Conservation (phyloP, 92 coral and sea anemone genomes). For the Ricordea florida region DNA sequence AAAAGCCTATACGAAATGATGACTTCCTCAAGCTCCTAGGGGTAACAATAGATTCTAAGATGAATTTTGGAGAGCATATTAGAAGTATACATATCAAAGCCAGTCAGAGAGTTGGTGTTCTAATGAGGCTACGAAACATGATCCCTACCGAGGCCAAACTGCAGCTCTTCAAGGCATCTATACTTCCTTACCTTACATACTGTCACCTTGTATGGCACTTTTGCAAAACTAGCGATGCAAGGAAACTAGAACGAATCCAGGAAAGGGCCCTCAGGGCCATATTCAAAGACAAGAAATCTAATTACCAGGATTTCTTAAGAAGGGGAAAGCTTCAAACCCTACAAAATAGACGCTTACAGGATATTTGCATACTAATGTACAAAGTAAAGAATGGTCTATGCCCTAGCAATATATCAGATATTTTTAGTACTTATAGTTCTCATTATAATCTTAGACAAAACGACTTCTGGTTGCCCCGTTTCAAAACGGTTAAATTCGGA, state of each 20-base stretch:
- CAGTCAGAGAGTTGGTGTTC: constrained; percentile 22
- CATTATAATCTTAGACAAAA: too few species aligned
- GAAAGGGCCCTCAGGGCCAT: not conserved
- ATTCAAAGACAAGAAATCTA: not conserved
- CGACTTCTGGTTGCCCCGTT: too few species aligned
- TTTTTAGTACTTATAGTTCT: too few species aligned
- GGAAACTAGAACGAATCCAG: not conserved
- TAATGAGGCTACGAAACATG: constrained; percentile 6
- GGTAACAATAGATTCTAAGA: not conserved
- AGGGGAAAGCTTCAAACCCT: not conserved
- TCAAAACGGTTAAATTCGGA: too few species aligned
- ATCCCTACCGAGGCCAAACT: constrained; percentile 2
- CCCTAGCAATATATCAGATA: too few species aligned
- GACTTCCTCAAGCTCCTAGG: too few species aligned
- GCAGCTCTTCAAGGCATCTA: constrained; percentile 3
- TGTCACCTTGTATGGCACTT: constrained; percentile 2
- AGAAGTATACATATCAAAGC: not conserved
- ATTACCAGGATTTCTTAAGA: not conserved
- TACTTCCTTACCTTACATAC: constrained; percentile 6
- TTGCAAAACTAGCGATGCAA: not conserved
- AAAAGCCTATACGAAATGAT: too few species aligned
- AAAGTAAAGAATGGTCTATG: not conserved
- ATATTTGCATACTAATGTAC: not conserved
- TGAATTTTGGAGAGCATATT: not conserved
- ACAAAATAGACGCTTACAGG: not conserved